Evolutionary conservation across 2,888 invertebrate genomes (phyloP), one percentile per base, ranked within the genome.

Genomic region (Epinotia nisella): DNA sequence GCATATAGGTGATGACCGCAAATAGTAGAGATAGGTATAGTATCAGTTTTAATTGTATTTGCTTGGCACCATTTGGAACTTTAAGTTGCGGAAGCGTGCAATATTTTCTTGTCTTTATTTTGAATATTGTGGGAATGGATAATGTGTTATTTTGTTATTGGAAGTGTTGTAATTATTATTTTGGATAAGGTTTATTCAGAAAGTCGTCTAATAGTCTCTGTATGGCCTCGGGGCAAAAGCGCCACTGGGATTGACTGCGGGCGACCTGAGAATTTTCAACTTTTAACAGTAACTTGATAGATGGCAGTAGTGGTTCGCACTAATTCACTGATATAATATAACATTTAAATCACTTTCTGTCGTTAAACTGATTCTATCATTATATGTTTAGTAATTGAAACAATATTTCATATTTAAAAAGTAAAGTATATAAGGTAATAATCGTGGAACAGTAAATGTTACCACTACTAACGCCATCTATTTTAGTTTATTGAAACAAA

Each of bases 381-480:
- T 35, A 35, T 9, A 35, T 35, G 9, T 1, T 9, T 35, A 7
- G 9, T 35, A 35, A 35, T 35, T 35, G 0, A 35, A 35, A 35
- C 35, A 7, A 9, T 9, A 35, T 35, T 35, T 35, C 35, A 35
- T 35, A 9, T 35, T 35, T 35, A 35, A 35, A 35, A 35, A 9
- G 9, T 35, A 35, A 35, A 35, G 0, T 35, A 35, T 1, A 35
- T 9, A 35, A 9, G 9, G 9, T 9, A 35, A 35, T 7, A n/a
- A 9, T 35, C 9, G 35, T n/a, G 7, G 1, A 49, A 4, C n/a
- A 7, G n/a, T 5, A 39, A 11, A n/a, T 1, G 29, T 0, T 10
- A 19, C 1, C 17, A 13, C 13, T 24, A 59, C 59, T 68, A 59
- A 15, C 59, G 68, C 68, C 68, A 68, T 68, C 68, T 68, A 59